Evolutionary conservation across 2,888 invertebrate genomes (phyloP), one percentile per base, ranked within the genome.

Genomic region (Ephialtes manifestator): DNA sequence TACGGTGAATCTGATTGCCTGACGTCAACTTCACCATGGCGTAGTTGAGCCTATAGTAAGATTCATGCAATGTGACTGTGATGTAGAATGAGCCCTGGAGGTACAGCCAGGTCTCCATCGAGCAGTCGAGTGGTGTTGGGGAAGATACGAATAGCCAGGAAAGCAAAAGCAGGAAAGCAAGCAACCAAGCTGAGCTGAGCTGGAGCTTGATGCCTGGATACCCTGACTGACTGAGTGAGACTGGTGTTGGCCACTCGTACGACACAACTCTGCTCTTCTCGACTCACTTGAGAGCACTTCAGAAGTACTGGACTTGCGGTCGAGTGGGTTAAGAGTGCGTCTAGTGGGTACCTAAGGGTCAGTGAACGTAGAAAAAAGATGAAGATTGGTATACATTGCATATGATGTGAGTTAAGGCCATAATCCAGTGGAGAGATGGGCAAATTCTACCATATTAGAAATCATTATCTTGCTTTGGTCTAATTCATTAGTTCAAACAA

Each of bases 241-340:
- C 72, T 80, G 71, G 51, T 43, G 68, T 28, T 74, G 58, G 60
- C 78, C 80, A 85, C 89, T 89, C 85, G 88, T 89, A 87, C 83
- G 88, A 89, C 89, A 85, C 84, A 87, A 83, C 87, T 87, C 86
- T 63, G 24, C 43, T 8, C 86, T 89, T 70, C 81, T 81, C 88
- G 86, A 89, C 89, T 89, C 86, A 46, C 68, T 83, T 18, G 43
- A 15, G 79, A 43, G 35, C 18, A 65, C 65, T 65, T 65, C 43
- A 39, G 18, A 18, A 39, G 70, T 48, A 70, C 70, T 58, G 31
- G 67, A 72, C 63, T 85, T 48, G 76, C 82, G 82, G 84, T 82
- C 76, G 71, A 83, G 60, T 87, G 80, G 81, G 75, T 80, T 81
- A 81, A 74, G 81, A 79, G 84, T 82, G 51, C 55, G 18, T 70